Evolutionary conservation across 2,888 invertebrate genomes (phyloP).

Genomic region (Caenorhabditis sp.): DNA sequence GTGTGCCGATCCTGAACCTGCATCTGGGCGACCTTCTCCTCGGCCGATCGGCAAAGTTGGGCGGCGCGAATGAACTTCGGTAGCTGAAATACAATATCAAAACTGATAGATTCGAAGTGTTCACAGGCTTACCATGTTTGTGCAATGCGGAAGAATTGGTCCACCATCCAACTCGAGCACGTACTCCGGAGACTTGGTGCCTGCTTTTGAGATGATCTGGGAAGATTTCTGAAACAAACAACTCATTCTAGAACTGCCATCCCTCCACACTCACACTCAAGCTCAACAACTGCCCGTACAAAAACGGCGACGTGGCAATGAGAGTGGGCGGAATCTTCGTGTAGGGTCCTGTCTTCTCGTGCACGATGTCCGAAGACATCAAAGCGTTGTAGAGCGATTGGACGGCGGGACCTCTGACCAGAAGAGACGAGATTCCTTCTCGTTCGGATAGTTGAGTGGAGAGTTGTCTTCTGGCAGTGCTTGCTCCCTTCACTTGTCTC

Average conservation of each 20-base stretch:
- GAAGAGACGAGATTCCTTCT: slow-evolving; percentile 40
- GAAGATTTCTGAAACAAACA: slow-evolving; percentile 77
- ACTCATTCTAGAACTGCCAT: no score
- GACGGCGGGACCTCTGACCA: slow-evolving; percentile 61
- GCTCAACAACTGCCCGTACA: slow-evolving; percentile 90
- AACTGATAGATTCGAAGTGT: neutral
- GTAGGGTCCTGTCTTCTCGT: slow-evolving; percentile 89
- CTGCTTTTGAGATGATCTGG: slow-evolving; percentile 75
- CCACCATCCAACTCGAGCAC: slow-evolving; percentile 78
- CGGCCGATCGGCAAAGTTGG: slow-evolving; percentile 23
- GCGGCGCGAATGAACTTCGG: slow-evolving; percentile 20
- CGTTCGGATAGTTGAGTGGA: slow-evolving; percentile 2
- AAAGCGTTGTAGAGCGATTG: slow-evolving; percentile 73
- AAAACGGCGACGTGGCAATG: slow-evolving; percentile 93
- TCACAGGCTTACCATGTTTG: slow-evolving; percentile 63
- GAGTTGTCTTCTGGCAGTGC: slow-evolving; percentile 34
- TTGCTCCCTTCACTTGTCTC: slow-evolving; percentile 83
- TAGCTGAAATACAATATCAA: slow-evolving; percentile 32
- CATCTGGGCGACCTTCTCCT: slow-evolving; percentile 26
- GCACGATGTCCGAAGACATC: slow-evolving; percentile 70
- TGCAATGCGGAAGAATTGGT: slow-evolving; percentile 76
- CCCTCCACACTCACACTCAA: slow-evolving; percentile 90
- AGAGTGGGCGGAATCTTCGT: slow-evolving; percentile 96
- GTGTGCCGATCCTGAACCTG: slow-evolving; percentile 51
- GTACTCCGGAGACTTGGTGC: slow-evolving; percentile 72